Evolutionary conservation across 2,113 vertebrate genomes (phyloP).

Genomic region (Elephas maximus): DNA sequence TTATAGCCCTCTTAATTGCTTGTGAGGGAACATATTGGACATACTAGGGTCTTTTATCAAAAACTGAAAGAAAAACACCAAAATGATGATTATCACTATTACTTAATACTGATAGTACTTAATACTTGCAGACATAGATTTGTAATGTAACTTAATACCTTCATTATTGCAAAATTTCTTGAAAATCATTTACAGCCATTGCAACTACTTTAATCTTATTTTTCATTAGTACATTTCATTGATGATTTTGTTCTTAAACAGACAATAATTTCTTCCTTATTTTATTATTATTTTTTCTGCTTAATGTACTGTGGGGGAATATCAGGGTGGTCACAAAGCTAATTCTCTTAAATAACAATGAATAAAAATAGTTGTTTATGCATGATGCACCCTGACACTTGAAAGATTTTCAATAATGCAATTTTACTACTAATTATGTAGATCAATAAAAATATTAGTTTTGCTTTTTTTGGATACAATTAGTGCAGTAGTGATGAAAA

Average conservation of each 20-base stretch:
- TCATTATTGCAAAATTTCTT: background rate
- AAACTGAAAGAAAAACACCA: slow-evolving; percentile 6
- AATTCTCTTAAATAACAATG: slow-evolving; percentile 55
- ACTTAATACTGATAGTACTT: background rate
- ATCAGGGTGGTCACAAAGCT: slow-evolving; percentile 3
- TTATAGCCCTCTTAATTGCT: slow-evolving; percentile 62
- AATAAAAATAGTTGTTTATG: slow-evolving; percentile 57
- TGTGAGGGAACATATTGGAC: background rate
- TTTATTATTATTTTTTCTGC: slow-evolving; percentile 38
- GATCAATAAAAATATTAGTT: slow-evolving; percentile 19
- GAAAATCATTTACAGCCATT: background rate
- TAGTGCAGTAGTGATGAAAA: background rate
- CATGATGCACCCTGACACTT: background rate
- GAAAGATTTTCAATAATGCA: slow-evolving; percentile 58
- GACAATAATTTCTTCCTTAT: background rate
- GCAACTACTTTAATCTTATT: background rate
- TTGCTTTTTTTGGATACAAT: background rate
- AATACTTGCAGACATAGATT: background rate
- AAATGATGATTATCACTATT: background rate
- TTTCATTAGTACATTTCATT: background rate
- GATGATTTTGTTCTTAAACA: background rate
- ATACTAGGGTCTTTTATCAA: slow-evolving; percentile 17
- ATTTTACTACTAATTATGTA: slow-evolving; percentile 36
- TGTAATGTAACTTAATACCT: background rate
- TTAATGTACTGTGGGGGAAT: background rate